A percentile compares a stretch with the other conserved stretches of the same genome.
phyloP scores from a whole-genome alignment of 1,140 invertebrate genomes.

The Drosophila pachea region DNA sequence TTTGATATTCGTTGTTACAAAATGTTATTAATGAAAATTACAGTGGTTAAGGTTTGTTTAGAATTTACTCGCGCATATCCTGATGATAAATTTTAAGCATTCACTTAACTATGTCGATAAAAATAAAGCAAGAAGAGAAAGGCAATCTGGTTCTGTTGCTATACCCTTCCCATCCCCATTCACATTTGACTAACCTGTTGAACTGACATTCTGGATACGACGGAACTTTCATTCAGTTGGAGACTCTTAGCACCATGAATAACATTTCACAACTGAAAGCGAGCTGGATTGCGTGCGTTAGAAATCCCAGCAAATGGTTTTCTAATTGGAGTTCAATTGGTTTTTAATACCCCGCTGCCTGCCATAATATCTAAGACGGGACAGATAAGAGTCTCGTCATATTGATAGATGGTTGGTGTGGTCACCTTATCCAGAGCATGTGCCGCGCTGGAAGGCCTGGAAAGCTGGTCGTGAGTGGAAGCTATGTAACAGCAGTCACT shows the following conservation, averaged over 20 bases:
- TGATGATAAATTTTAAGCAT: constrained; percentile 25
- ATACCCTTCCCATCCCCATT: too few species aligned
- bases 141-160: constrained; percentile 12
- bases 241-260: too few species aligned
- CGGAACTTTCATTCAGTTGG: too few species aligned
- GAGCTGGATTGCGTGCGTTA: background rate
- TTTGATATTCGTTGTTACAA: constrained; percentile 73
- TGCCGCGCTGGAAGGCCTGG: constrained; percentile 48
- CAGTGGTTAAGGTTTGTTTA: constrained; percentile 17
- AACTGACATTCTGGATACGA: background rate
- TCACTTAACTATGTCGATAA: constrained; percentile 13
- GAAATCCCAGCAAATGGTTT: constrained; percentile 18
- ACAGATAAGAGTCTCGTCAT: constrained; percentile 57
- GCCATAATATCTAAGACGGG: constrained; percentile 6
- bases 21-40: constrained; percentile 32
- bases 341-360: constrained; percentile 53
- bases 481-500: constrained; percentile 54
- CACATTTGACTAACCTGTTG: too few species aligned
- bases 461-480: constrained; percentile 33
- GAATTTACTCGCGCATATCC: background rate
- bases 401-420: constrained; percentile 59
- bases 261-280: constrained; percentile 13
- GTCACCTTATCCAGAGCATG: constrained; percentile 54
- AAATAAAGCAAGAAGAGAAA: constrained; percentile 67
- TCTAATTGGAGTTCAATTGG: constrained; percentile 49